Base-by-base conservation (phyloP, 2,888 invertebrate species). In the Tricholauxania praeusta region DNA sequence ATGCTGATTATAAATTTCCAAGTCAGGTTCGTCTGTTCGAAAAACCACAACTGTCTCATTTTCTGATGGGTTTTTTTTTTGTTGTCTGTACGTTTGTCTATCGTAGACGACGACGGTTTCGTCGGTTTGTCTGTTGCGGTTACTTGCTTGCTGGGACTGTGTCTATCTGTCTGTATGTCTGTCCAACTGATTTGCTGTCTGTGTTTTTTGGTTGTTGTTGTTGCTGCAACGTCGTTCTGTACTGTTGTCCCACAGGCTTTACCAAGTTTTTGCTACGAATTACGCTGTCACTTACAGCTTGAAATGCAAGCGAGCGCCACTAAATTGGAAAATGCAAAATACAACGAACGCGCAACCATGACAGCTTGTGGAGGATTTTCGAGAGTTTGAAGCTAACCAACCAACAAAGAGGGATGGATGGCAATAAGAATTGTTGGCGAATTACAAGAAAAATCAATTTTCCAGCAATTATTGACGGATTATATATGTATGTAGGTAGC, bases 1-100 rank as follows among this genome's bases (percentile, higher is more conserved):
- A 63, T 63, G 63, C n/a, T 63, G 63, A 63, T 63, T 63, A 63
- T 63, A 63, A 63, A 47, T 63, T 63, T 63, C 19, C 63, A 63
- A 2, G 39, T 2, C 39, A 39, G 39, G 10, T 39, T 39, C 39
- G 39, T 39, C 39, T 48, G 63, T 63, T 48, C 47, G 10, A 47
- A 14, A 62, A 63, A 63, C 39, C 39, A 39, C 39, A 39, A 48
- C 48, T 63, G 63, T 59, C 19, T 59, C 12, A 10, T 14, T 28
- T 12, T 39, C 2, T 63, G 63, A 47, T 48, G 39, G 12, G 39
- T 32, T 12, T 15, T 59, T 32, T 12, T 15, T 59, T 15, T 12
- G 22, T 59, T 47, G 48, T 63, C 63, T 63, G 57, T 15, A 8
- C 19, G 28, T 12, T 12, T 57, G 57, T 28, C 57, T 52, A 52